Percentiles rank a stretch among this genome's conserved stretches.
Evolutionary conservation across 2,113 vertebrate species (phyloP).

Genomic region (Meriones unguiculatus): DNA sequence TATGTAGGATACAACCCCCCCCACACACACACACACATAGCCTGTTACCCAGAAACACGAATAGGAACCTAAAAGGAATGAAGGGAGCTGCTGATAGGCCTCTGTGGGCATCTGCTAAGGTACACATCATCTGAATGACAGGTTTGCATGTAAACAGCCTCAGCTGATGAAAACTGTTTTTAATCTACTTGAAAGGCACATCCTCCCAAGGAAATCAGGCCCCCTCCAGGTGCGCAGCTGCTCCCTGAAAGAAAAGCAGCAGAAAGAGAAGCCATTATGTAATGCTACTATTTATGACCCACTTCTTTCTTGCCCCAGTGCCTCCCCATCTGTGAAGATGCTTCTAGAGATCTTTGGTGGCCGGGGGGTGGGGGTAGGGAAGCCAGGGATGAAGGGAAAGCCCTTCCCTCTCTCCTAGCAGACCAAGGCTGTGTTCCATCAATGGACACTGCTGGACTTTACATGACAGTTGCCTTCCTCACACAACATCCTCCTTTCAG

Average conservation of each 20-base stretch:
- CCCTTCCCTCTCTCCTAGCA: not conserved
- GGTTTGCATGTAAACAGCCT: slow-evolving; percentile 81
- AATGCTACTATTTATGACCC: not conserved
- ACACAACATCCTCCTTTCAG: not conserved
- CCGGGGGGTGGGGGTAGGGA: not conserved
- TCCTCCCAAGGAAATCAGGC: slow-evolving; percentile 74
- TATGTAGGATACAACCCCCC: not conserved
- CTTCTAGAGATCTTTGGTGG: not conserved
- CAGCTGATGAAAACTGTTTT: slow-evolving; percentile 78
- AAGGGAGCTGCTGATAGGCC: slow-evolving; percentile 21
- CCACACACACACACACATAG: not conserved
- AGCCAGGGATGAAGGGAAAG: not conserved
- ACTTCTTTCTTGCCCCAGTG: not conserved
- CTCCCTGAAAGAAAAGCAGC: slow-evolving; percentile 66
- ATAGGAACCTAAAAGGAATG: slow-evolving; percentile 41
- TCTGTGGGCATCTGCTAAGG: slow-evolving; percentile 57
- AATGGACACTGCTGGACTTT: not conserved
- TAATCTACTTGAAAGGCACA: slow-evolving; percentile 81
- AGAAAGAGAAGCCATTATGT: slow-evolving; percentile 23
- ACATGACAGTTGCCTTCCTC: not conserved
- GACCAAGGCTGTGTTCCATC: not conserved
- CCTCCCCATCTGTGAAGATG: not conserved
- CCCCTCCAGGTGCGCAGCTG: slow-evolving; percentile 69
- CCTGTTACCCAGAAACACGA: not conserved
- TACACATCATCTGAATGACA: slow-evolving; percentile 72